Conservation (phyloP, 2,113 vertebrate genomes). For the Neotoma lepida region DNA sequence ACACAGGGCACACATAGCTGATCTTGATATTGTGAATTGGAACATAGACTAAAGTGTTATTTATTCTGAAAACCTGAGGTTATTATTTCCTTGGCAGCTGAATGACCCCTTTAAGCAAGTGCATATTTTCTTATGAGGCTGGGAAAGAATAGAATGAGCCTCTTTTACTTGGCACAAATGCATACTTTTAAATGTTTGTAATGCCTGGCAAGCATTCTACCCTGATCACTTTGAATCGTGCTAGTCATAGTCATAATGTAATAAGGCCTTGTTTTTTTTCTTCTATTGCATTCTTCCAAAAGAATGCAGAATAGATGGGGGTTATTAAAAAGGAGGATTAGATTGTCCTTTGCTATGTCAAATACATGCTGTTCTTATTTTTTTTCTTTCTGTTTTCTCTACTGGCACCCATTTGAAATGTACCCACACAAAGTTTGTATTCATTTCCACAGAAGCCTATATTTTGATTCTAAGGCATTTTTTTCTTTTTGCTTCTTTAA, state of each 20-base stretch:
- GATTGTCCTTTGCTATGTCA: background rate
- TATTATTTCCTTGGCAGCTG: slow-evolving; percentile 22
- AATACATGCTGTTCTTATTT: background rate
- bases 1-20: background rate
- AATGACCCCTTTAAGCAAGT: slow-evolving; percentile 41
- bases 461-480: background rate
- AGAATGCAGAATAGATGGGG: background rate
- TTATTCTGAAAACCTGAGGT: slow-evolving; percentile 30
- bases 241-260: background rate
- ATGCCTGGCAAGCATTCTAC: background rate
- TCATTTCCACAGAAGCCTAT: background rate
- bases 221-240: background rate
- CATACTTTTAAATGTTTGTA: background rate
- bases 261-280: background rate
- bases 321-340: background rate
- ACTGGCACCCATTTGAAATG: background rate
- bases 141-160: background rate
- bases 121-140: background rate
- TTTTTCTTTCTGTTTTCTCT: background rate
- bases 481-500: background rate
- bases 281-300: background rate
- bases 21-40: background rate
- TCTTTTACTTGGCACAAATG: background rate
- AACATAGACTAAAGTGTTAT: background rate
- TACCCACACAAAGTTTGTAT: background rate